Evolutionary conservation across 2,113 vertebrate species (phyloP).

Genomic region (Hemibagrus wyckioides): DNA sequence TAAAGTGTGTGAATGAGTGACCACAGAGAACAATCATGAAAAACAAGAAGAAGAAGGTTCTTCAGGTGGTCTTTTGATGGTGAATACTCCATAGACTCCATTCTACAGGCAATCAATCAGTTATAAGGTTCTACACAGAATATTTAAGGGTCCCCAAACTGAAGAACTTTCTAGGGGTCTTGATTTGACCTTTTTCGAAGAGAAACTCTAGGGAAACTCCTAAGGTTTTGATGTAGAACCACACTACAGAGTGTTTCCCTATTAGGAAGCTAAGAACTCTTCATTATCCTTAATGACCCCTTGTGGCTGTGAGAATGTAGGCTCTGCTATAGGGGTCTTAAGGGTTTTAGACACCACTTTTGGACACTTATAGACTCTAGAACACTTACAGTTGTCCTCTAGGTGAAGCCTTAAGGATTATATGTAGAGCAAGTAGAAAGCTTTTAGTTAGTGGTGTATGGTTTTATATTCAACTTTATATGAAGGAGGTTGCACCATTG

Average conservation of each 20-base stretch:
- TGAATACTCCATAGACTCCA: neutral
- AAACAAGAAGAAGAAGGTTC: neutral
- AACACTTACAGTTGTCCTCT: neutral
- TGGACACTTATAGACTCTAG: neutral
- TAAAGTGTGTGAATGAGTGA: neutral
- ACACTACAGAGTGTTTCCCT: neutral
- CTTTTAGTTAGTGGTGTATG: neutral
- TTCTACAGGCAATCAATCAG: neutral
- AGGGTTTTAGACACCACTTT: neutral
- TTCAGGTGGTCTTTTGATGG: neutral
- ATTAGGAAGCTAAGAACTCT: too few relatives aligned
- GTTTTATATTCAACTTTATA: neutral
- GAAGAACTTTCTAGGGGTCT: neutral
- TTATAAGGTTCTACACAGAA: neutral
- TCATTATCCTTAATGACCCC: neutral
- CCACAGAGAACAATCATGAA: neutral
- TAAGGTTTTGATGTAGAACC: neutral
- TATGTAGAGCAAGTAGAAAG: neutral
- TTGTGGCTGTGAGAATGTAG: neutral
- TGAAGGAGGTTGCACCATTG: neutral
- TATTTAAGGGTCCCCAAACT: neutral
- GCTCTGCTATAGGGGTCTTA: neutral
- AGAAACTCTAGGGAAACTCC: neutral
- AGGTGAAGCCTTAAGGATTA: neutral
- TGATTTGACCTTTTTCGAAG: neutral